Evolutionary conservation across 2,888 invertebrate genomes (phyloP), one percentile per base, ranked within the genome.

Genomic region (Tenthredo distinguenda): DNA sequence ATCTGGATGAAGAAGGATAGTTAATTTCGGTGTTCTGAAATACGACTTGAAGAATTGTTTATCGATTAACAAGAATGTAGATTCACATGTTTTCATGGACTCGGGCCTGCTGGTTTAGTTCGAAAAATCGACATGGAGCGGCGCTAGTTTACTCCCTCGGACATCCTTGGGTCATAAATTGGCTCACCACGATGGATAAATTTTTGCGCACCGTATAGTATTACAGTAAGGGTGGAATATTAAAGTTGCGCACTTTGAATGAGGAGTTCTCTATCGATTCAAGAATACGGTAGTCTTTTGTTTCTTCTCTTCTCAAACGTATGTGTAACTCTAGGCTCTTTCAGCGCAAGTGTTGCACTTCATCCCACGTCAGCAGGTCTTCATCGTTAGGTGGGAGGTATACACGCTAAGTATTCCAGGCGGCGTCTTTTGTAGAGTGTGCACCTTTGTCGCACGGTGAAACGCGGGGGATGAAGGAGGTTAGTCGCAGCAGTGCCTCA

Each of bases 401-500:
- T n/a, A 77, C 18, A 55, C 26, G 55, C 55, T 77, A 62, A 81
- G 81, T 81, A 81, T 81, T 81, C 81, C 81, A 62, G 37, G 81
- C 37, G 81, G 81, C 81, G 62, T 58, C 58, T 81, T 81, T 81
- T 40, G 81, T 37, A 62, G 37, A 62, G 40, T 62, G 62, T 62
- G 62, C 81, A 81, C 81, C 81, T 81, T 81, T 81, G 81, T 81
- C 81, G 81, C 34, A 26, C n/a, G 40, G 40, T n/a, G 21, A 77
- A 31, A 34, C 18, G 6, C 77, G 12, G n/a, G 62, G 37, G 62
- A 15, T 81, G 81, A 62, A 62, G 62, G 34, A 81, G 81, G 58
- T 81, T 81, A 81, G 81, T 81, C 81, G 81, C 81, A 21, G 81
- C 81, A 34, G 50, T 81, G 50, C 65, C 81, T 83, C 87, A 62